Evolutionary conservation across 2,888 invertebrate genomes (phyloP).

Genomic region (Agrotis clavis): DNA sequence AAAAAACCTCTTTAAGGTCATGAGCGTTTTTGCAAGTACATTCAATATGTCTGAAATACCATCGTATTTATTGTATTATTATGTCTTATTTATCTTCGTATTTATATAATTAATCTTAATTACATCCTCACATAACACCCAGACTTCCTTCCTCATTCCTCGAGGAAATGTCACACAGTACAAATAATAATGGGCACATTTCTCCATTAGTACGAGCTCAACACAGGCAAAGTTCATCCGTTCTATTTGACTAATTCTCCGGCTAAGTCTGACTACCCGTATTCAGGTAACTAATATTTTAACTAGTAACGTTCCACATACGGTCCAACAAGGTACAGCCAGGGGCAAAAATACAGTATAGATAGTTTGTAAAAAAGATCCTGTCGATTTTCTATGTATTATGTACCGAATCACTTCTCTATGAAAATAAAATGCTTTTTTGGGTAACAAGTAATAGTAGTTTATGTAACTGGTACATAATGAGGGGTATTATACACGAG

Average conservation of each 20-base stretch:
- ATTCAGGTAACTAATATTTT: constrained; percentile 60
- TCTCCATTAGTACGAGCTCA: constrained; percentile 51
- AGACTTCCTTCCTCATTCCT: neutral
- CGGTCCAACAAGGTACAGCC: no score
- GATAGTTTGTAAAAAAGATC: no score
- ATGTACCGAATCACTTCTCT: no score
- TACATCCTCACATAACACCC: neutral
- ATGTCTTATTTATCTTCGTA: neutral
- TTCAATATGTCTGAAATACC: neutral
- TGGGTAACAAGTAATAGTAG: no score
- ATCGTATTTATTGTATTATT: neutral
- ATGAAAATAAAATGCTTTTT: no score
- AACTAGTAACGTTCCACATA: constrained; percentile 16
- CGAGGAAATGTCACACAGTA: neutral
- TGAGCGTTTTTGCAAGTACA: neutral
- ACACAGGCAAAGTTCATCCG: constrained; percentile 66
- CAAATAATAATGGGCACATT: constrained; percentile 12
- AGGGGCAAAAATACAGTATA: no score
- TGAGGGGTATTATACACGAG: no score
- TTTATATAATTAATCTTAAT: neutral
- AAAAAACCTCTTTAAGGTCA: no score
- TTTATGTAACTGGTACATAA: no score
- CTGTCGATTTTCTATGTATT: no score
- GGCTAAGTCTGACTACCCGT: constrained; percentile 48
- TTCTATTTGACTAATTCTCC: constrained; percentile 74